Evolutionary conservation across 2,797 vertebrate genomes (phyloP), one percentile per base, ranked within the genome.

Genomic region (Paguma larvata): DNA sequence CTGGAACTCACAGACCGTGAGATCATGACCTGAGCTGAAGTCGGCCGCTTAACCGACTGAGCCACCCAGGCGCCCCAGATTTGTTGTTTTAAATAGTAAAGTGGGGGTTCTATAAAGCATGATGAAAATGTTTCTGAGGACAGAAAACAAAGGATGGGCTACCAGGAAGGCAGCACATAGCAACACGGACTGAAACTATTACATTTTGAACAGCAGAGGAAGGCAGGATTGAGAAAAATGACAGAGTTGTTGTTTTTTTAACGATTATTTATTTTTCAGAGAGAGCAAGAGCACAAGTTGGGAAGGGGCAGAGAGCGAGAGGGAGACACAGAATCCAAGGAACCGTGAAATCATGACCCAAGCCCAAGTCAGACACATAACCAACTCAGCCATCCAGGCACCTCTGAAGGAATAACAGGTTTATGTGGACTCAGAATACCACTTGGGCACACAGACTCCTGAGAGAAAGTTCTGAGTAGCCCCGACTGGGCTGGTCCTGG

Each of bases 51-150:
- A n/a, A n/a, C n/a, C n/a, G n/a, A n/a, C n/a, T n/a, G n/a, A n/a
- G n/a, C n/a, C n/a, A n/a, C n/a, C n/a, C n/a, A n/a, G n/a, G n/a
- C n/a, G n/a, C n/a, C n/a, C n/a, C n/a, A n/a, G n/a, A n/a, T n/a
- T 86, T 92, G 51, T 68, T 92, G 51, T 68, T 85, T 63, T 82
- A 62, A 85, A 56, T 16, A 85, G 53, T 44, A 63, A 89, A 65
- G 14, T 62, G 16, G 15, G 8, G 41, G 13, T 62, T 93, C 68
- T 86, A 41, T 4, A 73, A 44, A 85, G 14, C n/a, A 14, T 44
- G 34, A 56, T 70, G 53, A 95, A 88, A 85, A n/a, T 34, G 16
- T 79, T 83, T 83, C 84, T 34, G 15, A 78, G n/a, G 34, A 80
- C 34, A 44, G 27, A n/a, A 92, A 56, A 75, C 30, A 19, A 15